Evolutionary conservation across 2,888 invertebrate species (phyloP), one percentile per base, ranked within the genome.

Genomic region (Lacanobia oleracea): DNA sequence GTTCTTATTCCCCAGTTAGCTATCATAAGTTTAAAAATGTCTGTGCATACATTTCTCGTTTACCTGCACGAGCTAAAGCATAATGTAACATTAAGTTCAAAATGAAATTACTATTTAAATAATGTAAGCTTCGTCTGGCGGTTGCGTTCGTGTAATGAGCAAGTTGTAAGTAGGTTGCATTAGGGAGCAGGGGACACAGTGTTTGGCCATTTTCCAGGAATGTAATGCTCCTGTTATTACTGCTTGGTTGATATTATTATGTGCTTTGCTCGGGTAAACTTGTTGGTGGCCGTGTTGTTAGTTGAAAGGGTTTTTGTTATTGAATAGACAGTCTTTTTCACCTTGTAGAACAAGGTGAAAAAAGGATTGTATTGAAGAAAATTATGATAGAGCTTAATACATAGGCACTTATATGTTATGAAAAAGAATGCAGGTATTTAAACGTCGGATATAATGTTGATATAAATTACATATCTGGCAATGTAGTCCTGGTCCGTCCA

Each of bases 201-300:
- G 72, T 70, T 83, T 85, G 86, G 86, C 84, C 21, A 54, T 66
- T 59, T 59, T 71, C 86, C 81, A 84, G 73, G 43, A 81, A 65
- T 75, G 65, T 74, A 70, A 79, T 69, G 57, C n/a, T 60, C 40
- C 1, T 57, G 51, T 69, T 73, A 75, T 54, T 69, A 82, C 53
- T 40, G 21, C 7, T 70, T 12, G 16, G 60, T 65, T 63, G 23
- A 27, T 74, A 61, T 54, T 78, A 79, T 60, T 62, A 72, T 60
- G 45, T 62, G 51, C 23, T 62, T 50, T 40, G 54, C 50, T 57
- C 21, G 62, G 54, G 51, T 45, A 27, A 63, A 67, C 54, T 75
- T 69, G 72, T 61, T 64, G 23, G 23, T n/a, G 12, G 33, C 18
- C 16, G 23, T 45, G 57, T 59, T 43, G 18, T 18, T 63, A 33